Evolutionary conservation across 1,140 invertebrate genomes (phyloP), one percentile per base, ranked within the genome.

Genomic region (Bradysia coprophila): DNA sequence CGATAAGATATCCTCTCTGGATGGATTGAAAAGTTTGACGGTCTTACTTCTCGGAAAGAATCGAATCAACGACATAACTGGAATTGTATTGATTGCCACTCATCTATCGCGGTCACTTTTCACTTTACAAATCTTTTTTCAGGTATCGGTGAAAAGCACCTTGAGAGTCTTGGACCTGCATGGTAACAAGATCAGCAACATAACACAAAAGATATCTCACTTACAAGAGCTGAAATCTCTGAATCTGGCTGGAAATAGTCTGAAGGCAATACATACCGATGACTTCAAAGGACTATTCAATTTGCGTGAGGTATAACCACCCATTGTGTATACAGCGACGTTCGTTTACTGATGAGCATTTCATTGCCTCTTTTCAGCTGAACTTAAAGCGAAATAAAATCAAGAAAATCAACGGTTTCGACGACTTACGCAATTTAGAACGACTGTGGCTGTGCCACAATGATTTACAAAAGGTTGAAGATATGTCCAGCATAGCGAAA

Each of bases 41-140:
- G 87, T 93, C 4, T 65, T 93, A 37, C 69, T 93, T 44, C 71
- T 93, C 52, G 89, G 89, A 6, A 93, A 92, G 64, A 92, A 93
- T 61, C 76, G 82, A 64, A 61, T 71, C 19, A 67, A 57, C 42
- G 67, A 64, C 39, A 69, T 70, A 4, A 47, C 46, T 0, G 58
- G 58, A 0, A 23, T 61, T 19, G n/a, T n/a, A n/a, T n/a, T n/a
- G n/a, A n/a, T n/a, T n/a, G n/a, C n/a, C n/a, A n/a, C n/a, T n/a
- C n/a, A n/a, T n/a, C n/a, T n/a, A n/a, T n/a, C n/a, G n/a, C n/a
- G n/a, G n/a, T n/a, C n/a, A n/a, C n/a, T n/a, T n/a, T n/a, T n/a
- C n/a, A n/a, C n/a, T n/a, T n/a, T n/a, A n/a, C n/a, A n/a, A n/a
- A n/a, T n/a, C n/a, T n/a, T n/a, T n/a, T n/a, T n/a, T n/a, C n/a